Conservation (phyloP, 2,888 invertebrate species). For the Clanis bilineata region DNA sequence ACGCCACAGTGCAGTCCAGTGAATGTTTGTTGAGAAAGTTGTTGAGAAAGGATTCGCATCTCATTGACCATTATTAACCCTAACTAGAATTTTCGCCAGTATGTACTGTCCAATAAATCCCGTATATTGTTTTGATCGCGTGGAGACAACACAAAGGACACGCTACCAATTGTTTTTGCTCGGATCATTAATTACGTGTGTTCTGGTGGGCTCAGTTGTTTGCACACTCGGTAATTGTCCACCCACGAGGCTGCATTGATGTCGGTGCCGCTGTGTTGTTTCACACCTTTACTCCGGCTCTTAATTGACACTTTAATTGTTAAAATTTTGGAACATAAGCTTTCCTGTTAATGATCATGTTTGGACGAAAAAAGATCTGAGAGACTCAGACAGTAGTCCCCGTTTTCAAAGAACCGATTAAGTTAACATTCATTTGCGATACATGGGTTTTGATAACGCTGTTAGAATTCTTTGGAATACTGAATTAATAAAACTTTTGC, state of each 20-base stretch:
- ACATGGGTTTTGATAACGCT: too few species aligned
- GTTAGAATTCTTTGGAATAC: too few species aligned
- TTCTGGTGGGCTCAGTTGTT: conserved; percentile 71
- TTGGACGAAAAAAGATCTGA: too few species aligned
- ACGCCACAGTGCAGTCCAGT: too few species aligned
- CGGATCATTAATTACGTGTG: conserved; percentile 64
- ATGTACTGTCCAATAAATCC: background rate
- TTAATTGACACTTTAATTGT: too few species aligned
- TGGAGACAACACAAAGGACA: conserved; percentile 51
- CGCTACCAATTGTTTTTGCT: conserved; percentile 73
- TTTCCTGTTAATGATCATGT: too few species aligned
- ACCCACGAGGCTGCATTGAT: conserved; percentile 48
- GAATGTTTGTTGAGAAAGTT: too few species aligned
- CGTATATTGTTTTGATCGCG: background rate
- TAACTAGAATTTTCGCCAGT: background rate
- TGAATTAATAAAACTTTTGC: too few species aligned
- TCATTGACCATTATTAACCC: background rate
- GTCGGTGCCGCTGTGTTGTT: background rate
- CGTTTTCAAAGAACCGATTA: too few species aligned
- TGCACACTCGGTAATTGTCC: conserved; percentile 71
- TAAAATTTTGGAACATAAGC: too few species aligned
- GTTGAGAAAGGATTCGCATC: background rate
- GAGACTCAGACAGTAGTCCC: too few species aligned
- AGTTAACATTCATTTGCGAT: too few species aligned
- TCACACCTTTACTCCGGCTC: background rate